A percentile compares a stretch with the other conserved stretches of the same genome.
Evolutionary conservation across 1,140 invertebrate species (phyloP).

Genomic region (Aphaenogaster ashmeadi): DNA sequence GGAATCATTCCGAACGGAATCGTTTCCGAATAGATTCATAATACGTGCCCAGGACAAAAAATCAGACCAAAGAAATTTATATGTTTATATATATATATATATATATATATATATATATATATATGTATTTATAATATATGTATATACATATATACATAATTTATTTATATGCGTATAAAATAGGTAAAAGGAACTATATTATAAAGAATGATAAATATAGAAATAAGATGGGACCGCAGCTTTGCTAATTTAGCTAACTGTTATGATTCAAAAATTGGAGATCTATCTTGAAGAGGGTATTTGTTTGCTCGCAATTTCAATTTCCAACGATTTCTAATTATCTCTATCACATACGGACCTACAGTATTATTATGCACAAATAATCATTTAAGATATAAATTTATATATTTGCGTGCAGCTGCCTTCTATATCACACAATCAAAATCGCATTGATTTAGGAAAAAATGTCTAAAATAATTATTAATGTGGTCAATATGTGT

Average conservation of each 20-base stretch:
- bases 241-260: conserved; percentile 23
- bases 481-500: neutral
- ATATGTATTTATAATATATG: neutral
- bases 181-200: conserved; percentile 51
- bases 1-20: too few relatives aligned
- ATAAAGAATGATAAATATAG: conserved; percentile 52
- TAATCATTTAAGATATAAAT: conserved; percentile 17
- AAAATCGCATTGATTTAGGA: too few relatives aligned
- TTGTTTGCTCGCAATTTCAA: neutral
- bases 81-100: neutral
- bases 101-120: neutral
- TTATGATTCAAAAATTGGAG: conserved; percentile 52
- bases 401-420: neutral
- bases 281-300: neutral
- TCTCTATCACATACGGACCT: neutral
- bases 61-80: conserved; percentile 82
- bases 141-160: neutral
- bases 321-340: neutral
- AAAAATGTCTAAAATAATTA: neutral
- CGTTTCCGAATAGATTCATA: too few relatives aligned
- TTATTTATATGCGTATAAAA: conserved; percentile 74
- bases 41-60: conserved; percentile 65
- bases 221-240: conserved; percentile 44
- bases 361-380: conserved; percentile 1
- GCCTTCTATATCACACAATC: too few relatives aligned